Percentiles rank a stretch among this genome's conserved stretches.
phyloP scores from a whole-genome alignment of 2,888 invertebrate species.

The Meliscaeva auricollis region DNA sequence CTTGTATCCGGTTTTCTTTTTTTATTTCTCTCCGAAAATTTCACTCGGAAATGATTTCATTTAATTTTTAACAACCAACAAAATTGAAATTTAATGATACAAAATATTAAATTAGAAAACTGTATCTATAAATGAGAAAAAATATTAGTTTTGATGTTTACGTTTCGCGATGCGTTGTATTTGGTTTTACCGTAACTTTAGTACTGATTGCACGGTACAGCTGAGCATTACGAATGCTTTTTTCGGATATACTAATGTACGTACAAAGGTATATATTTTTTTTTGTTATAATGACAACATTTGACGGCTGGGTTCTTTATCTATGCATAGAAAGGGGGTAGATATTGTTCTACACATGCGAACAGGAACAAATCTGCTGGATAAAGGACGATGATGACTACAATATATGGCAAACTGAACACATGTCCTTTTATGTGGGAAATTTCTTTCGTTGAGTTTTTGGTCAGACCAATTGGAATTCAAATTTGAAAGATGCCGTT shows the following conservation, averaged over 20 bases:
- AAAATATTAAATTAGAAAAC: constrained; percentile 28
- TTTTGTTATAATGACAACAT: constrained; percentile 52
- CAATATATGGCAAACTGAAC: constrained; percentile 54
- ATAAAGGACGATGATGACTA: constrained; percentile 16
- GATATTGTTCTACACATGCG: constrained; percentile 72
- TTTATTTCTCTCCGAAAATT: not conserved
- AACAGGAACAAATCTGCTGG: constrained; percentile 35
- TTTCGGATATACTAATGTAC: constrained; percentile 11
- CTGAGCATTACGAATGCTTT: constrained; percentile 70
- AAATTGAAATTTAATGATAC: constrained; percentile 11
- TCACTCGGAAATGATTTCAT: constrained; percentile 31
- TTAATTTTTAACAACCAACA: not conserved
- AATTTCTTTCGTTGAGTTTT: constrained; percentile 58
- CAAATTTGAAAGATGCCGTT: constrained; percentile 12
- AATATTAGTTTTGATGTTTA: constrained; percentile 51
- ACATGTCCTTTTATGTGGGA: constrained; percentile 47
- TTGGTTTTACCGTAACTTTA: constrained; percentile 71
- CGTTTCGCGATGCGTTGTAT: constrained; percentile 58
- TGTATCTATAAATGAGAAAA: constrained; percentile 45
- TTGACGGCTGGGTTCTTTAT: constrained; percentile 47
- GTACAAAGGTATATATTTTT: not conserved
- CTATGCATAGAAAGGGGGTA: constrained; percentile 32
- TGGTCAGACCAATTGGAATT: constrained; percentile 43
- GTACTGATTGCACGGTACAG: constrained; percentile 72
- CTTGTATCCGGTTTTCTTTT: constrained; percentile 27